Base-by-base conservation (phyloP, 2,888 invertebrate species). In the Drosophila maculinotata region DNA sequence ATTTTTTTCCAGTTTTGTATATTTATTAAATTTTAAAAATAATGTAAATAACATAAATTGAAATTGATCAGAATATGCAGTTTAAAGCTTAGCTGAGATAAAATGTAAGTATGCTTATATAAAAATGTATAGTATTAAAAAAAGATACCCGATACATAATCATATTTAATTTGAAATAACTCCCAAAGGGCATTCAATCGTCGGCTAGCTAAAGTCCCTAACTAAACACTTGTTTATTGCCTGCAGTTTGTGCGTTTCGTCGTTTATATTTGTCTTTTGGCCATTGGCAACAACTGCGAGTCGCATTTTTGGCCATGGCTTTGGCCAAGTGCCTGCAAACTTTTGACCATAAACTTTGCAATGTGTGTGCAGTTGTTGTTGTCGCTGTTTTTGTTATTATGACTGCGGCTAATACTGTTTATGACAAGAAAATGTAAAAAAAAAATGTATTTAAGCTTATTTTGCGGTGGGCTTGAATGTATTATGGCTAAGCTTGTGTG, bases 301-400 rank as follows among this genome's bases (percentile, higher is more conserved):
- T 54, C 38, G 56, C 59, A 59, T 52, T 64, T 71, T 76, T 80
- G 70, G 80, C 71, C 79, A 74, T 80, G 83, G 80, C 80, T 81
- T 68, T 78, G 76, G 67, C 62, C 78, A 64, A 69, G 59, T 69
- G 60, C 42, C 52, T 69, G 39, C 49, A 49, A 68, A 58, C 59
- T 59, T 69, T 71, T 76, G 74, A 71, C 78, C 78, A 82, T 78
- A 69, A 69, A 74, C 69, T 71, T 70, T 41, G 33, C 20, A 42
- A 14, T 42, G 62, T 44, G 48, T 44, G 59, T 36, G 25, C 1
- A 57, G 54, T 69, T 70, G 48, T 17, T 60, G 58, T 41, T 47
- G 44, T 41, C 39, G 47, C 20, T 41, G 10, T 15, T 42, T 39
- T 33, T 45, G 48, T 41, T 63, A 35, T 14, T 62, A 15, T 36